A percentile compares a stretch with the other conserved stretches of the same genome.
Conservation (phyloP, 2,797 vertebrate species). For the Telmatherina bonti region DNA sequence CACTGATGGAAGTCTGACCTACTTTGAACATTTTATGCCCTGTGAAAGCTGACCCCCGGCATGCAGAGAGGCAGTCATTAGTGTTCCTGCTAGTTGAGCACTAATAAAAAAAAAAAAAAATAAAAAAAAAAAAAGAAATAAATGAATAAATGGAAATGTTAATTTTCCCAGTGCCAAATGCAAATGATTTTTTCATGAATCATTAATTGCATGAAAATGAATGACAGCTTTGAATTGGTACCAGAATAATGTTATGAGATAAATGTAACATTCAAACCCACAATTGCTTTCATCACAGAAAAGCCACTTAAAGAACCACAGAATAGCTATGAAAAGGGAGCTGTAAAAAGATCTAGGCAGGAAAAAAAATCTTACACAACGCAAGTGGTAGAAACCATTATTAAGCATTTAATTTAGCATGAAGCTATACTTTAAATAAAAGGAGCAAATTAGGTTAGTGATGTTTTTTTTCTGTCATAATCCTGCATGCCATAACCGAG, state of each 20-base stretch:
- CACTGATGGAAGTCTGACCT: constrained; percentile 69
- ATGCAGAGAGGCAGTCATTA: constrained; percentile 49
- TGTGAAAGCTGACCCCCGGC: constrained; percentile 50
- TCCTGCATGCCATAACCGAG: neutral
- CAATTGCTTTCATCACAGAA: constrained; percentile 38
- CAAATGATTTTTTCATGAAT: constrained; percentile 56
- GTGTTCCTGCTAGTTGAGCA: constrained; percentile 55
- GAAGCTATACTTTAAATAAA: neutral
- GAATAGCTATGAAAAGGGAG: neutral
- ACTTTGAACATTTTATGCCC: constrained; percentile 57
- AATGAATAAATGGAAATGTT: constrained; percentile 3
- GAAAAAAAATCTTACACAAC: neutral
- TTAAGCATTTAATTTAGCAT: neutral
- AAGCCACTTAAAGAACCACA: constrained; percentile 27
- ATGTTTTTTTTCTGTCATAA: neutral
- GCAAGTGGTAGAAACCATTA: neutral
- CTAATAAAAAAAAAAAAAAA: constrained; percentile 19
- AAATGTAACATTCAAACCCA: constrained; percentile 28
- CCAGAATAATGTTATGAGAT: constrained; percentile 27
- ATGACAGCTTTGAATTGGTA: constrained; percentile 27
- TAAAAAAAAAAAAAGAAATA: neutral
- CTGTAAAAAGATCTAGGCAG: constrained; percentile 1
- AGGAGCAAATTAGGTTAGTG: neutral
- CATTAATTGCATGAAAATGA: constrained; percentile 48
- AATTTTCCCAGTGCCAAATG: constrained; percentile 31